Base-by-base conservation (phyloP, 2,113 vertebrate genomes). In the Chlorodrepanis virens region DNA sequence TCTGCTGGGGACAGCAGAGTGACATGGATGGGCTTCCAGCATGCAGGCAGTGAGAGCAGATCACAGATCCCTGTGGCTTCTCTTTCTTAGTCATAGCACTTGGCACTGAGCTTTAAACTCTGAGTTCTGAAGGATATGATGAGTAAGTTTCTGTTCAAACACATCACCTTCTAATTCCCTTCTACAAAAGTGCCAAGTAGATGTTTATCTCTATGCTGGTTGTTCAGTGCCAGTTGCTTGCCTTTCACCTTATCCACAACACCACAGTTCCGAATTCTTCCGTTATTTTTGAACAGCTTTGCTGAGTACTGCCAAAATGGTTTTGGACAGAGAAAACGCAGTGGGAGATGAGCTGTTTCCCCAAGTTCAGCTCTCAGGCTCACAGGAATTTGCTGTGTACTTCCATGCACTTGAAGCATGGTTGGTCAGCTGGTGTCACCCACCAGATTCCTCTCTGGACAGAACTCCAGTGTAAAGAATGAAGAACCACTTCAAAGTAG, bases 401-500 rank as follows among this genome's bases (percentile, higher is more conserved):
- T 91, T 89, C 44, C 0, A 0, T 63, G n/a, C 29, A 63, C 29
- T 50, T 1, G 2, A 63, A 60, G 25, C 25, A 28, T 63, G 40
- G 49, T 53, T 25, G 31, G 69, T 84, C 83, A 84, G 60, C 69
- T 95, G 78, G 18, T 89, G 56, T 78, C 40, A 89, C 18, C 16
- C 59, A 16, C 2, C 4, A 60, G 5, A 82, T 87, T 94, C 49
- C 37, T 82, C 31, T 65, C 49, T 0, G 1, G 33, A 39, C 25
- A 71, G 44, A n/a, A 60, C 91, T 93, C 52, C 69, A 75, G 31
- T 40, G 37, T 54, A 27, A 87, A 20, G 31, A 91, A 71, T 68
- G 49, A 84, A 53, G 31, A 95, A 84, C 71, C 79, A 93, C 75
- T 91, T 93, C 61, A 94, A 94, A 89, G 70, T 5, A 31, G 8